Percentiles rank a stretch among this genome's conserved stretches.
These are phyloP conservation scores for Antheraea assamensis DNA, from an alignment of 2,888 invertebrate genomes.

Conservation along the genomic window DNA sequence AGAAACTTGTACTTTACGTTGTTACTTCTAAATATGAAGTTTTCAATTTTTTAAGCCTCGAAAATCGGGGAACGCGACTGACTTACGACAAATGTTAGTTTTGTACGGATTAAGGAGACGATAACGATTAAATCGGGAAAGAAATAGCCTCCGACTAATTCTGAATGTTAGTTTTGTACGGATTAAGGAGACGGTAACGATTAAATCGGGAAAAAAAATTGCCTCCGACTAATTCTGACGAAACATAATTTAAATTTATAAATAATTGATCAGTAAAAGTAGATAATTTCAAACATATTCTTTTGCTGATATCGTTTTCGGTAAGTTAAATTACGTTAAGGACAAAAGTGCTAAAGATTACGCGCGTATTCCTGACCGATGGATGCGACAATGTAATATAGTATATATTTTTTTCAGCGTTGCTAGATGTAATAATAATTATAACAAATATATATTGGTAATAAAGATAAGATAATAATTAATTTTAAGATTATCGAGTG, in stretches of 20 bases:
- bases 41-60: background rate
- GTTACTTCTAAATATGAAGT: too few species aligned
- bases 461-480: constrained; percentile 36
- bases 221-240: background rate
- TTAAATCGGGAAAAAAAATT: background rate
- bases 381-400: constrained; percentile 34
- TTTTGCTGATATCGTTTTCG: background rate
- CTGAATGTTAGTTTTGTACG: too few species aligned
- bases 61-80: background rate
- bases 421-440: constrained; percentile 37
- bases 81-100: background rate
- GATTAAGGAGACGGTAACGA: background rate
- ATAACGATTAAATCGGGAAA: background rate
- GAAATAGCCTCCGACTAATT: background rate
- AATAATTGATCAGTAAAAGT: background rate
- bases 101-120: background rate
- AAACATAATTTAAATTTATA: background rate
- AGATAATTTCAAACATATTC: background rate
- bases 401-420: constrained; percentile 34
- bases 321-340: background rate
- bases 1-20: too few species aligned
- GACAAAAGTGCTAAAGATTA: constrained; percentile 28
- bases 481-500: constrained; percentile 42
- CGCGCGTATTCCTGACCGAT: constrained; percentile 26
- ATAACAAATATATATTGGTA: constrained; percentile 33